Conservation (phyloP, 2,888 invertebrate genomes). For the Erpobdella octoculata region DNA sequence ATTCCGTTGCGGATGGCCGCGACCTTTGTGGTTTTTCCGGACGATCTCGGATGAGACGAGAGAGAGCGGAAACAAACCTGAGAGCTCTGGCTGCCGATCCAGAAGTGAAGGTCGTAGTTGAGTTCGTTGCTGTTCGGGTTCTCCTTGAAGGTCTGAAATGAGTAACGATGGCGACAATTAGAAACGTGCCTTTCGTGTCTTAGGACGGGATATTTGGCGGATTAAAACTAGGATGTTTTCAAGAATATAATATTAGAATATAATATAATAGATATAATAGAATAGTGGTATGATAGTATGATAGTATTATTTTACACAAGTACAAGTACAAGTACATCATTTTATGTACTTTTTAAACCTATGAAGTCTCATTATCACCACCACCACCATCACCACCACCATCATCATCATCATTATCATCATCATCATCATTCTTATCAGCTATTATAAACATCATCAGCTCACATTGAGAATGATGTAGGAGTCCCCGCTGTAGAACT, state of each 20-base stretch:
- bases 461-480: conserved; percentile 40
- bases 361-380: too few species aligned
- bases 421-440: not conserved
- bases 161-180: not conserved
- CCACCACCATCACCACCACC: too few species aligned
- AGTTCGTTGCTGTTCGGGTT: conserved; percentile 42
- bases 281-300: too few species aligned
- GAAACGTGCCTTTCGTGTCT: not conserved
- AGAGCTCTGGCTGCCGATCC: conserved; percentile 51
- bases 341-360: too few species aligned
- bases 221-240: too few species aligned
- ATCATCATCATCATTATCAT: not conserved
- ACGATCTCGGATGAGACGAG: not conserved
- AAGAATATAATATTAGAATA: too few species aligned
- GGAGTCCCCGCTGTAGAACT: conserved; percentile 40
- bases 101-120: conserved; percentile 50
- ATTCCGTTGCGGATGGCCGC: too few species aligned
- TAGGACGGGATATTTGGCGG: not conserved
- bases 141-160: conserved; percentile 45
- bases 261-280: too few species aligned
- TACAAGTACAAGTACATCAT: too few species aligned
- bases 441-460: not conserved
- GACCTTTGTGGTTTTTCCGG: too few species aligned
- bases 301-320: too few species aligned
- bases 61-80: too few species aligned